Conservation (phyloP, 2,888 invertebrate genomes). For the Operophtera brumata region DNA sequence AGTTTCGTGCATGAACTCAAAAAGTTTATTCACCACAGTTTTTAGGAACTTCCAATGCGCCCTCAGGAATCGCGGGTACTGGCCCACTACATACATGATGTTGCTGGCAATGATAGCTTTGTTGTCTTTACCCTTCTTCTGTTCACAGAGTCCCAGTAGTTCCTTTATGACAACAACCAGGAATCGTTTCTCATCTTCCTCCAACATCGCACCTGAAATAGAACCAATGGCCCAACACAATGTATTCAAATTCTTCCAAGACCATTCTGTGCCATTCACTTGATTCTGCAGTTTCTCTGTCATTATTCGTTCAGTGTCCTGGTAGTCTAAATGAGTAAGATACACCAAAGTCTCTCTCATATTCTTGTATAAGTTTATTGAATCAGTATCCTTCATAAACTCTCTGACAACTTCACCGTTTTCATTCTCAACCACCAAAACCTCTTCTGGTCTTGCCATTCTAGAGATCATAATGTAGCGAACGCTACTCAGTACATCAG, state of each 20-base stretch:
- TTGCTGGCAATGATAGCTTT: conserved; percentile 99
- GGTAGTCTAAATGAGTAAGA: conserved; percentile 98
- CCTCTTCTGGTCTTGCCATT: conserved; percentile 99
- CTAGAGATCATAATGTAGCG: conserved; percentile 99
- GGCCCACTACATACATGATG: conserved; percentile 99
- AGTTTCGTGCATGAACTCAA: conserved; percentile 99
- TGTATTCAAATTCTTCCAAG: conserved; percentile 99
- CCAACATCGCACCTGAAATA: conserved; percentile 99
- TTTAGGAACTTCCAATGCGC: conserved; percentile 99
- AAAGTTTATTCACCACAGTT: conserved; percentile 99
- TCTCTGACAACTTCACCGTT: conserved; percentile 99
- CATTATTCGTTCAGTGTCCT: conserved; percentile 99
- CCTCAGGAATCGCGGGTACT: conserved; percentile 98
- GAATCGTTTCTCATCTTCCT: conserved; percentile 99
- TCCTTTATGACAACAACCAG: conserved; percentile 99
- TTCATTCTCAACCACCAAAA: conserved; percentile 99
- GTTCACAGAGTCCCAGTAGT: conserved; percentile 97
- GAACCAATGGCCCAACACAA: conserved; percentile 99
- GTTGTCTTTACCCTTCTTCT: conserved; percentile 99
- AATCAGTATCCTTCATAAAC: conserved; percentile 99
- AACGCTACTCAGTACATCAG: conserved; percentile 91
- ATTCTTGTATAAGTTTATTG: conserved; percentile 99
- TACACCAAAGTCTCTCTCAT: conserved; percentile 99
- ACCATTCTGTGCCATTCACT: conserved; percentile 99
- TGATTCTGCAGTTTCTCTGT: conserved; percentile 98